Base-by-base conservation (phyloP, 1,140 invertebrate species). In the Popillia japonica region DNA sequence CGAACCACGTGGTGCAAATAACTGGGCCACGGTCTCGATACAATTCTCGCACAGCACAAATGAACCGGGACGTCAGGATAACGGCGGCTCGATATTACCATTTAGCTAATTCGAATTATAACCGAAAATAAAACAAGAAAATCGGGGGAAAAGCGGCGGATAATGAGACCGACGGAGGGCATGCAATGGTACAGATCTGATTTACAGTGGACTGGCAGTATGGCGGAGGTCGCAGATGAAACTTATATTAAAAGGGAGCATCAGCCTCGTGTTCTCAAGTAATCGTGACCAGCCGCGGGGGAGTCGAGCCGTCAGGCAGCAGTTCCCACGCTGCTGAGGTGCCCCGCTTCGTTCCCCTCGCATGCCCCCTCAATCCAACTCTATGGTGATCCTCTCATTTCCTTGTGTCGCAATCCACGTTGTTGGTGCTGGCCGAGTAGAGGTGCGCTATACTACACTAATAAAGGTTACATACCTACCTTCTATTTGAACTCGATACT, bases 201-300 rank as follows among this genome's bases (percentile, higher is more conserved):
- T 74, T 74, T 74, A 74, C 72, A 40, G 72, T 74, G 72, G 72
- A 74, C 72, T 73, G 74, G 68, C 42, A 79, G 41, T 48, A 79
- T 73, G 75, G 75, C 44, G 78, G 74, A 76, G 75, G 75, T 76
- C 74, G 64, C 72, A 75, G 64, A 72, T 79, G 78, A 68, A 76
- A 74, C 78, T 78, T 81, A 78, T 79, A 83, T 83, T 83, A 82
- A 83, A 83, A 83, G 81, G 82, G 82, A 83, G 82, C 82, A 83
- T 83, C 81, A 78, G 80, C 80, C 76, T 81, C 80, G 83, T 82
- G 83, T 84, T 81, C 80, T 80, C 83, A 81, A 78, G 78, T 80
- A 83, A 78, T 84, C 83, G 83, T 84, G 83, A 84, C 82, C 80
- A 64, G 82, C 82, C 82, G 82, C 82, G 84, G 84, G 83, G 81